phyloP scores from a whole-genome alignment of 1,140 invertebrate species.

The Drosophila sp. region DNA sequence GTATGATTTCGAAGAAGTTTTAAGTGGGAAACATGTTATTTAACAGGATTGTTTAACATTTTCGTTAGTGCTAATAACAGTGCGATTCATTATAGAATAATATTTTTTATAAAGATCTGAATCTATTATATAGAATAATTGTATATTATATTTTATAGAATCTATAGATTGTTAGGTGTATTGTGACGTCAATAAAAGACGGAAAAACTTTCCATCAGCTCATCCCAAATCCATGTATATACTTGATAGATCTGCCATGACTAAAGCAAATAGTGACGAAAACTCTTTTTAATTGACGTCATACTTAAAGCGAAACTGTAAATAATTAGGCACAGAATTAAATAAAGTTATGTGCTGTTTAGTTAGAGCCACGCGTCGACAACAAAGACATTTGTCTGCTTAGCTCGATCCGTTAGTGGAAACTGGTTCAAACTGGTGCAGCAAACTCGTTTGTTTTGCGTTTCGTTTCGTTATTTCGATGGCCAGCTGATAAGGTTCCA shows the following conservation, averaged over 20 bases:
- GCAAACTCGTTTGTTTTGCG: slow-evolving; percentile 35
- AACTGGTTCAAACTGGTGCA: slow-evolving; percentile 49
- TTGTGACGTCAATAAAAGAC: neutral
- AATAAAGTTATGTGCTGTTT: slow-evolving; percentile 5
- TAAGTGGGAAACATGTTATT: neutral
- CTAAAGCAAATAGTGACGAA: slow-evolving; percentile 4
- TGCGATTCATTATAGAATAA: no score
- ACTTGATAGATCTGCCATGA: neutral
- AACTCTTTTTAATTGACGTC: neutral
- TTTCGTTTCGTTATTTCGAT: slow-evolving; percentile 20
- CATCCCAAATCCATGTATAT: neutral
- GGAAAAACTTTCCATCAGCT: slow-evolving; percentile 21
- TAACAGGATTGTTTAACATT: neutral
- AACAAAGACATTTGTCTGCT: slow-evolving; percentile 14
- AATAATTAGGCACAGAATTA: slow-evolving; percentile 8
- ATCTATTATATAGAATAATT: no score
- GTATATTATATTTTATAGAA: no score
- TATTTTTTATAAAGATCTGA: neutral
- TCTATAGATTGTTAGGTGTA: neutral
- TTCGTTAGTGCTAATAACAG: no score
- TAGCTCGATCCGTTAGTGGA: neutral
- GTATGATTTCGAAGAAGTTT: no score
- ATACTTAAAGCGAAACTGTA: slow-evolving; percentile 8
- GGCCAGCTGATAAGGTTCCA: slow-evolving; percentile 48
- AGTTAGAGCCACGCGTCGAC: slow-evolving; percentile 28